Evolutionary conservation across 2,113 vertebrate species (phyloP), one percentile per base, ranked within the genome.

Genomic region (Monarcha castaneiventris): DNA sequence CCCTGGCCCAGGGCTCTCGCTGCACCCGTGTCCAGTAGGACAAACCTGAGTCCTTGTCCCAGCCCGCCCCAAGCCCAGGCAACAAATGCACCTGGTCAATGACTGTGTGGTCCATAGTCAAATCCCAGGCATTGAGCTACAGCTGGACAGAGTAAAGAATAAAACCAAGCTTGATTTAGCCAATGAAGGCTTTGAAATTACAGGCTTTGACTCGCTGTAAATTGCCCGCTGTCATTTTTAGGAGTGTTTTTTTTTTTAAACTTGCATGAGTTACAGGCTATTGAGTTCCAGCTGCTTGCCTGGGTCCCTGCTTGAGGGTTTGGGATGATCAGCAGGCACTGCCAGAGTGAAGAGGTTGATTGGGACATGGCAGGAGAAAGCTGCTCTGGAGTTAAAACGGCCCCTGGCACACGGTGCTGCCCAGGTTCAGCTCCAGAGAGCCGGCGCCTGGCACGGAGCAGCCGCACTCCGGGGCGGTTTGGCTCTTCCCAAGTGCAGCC

Each of bases 271-370:
- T 90, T 93, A 25, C 74, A 85, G 84, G 61, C 84, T 86, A 16
- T 88, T 85, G 82, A 80, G 68, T 11, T 92, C 9, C 90, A 96
- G 95, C 95, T 96, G 95, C 93, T 72, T 9, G 84, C 89, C 87
- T 3, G 33, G 22, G 52, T 74, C 88, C 73, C 44, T 32, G 75
- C 79, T 48, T 1, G 33, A 93, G 67, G 74, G 84, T n/a, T 85
- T 22, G 72, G 26, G 37, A 29, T 2, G 90, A 89, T 90, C 91
- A 91, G 82, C 68, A 93, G 81, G 87, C 22, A 11, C 33, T 86
- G 88, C 88, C 94, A 94, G 92, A 79, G 68, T 0, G 19, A 83
- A 76, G 79, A 77, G 90, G 62, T 33, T 9, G 92, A 83, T 5
- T 26, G 92, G 92, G 95, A 91, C 54, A 1, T 16, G 59, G 81